Conservation (phyloP, 2,888 invertebrate species). For the Strigamia crassipes region DNA sequence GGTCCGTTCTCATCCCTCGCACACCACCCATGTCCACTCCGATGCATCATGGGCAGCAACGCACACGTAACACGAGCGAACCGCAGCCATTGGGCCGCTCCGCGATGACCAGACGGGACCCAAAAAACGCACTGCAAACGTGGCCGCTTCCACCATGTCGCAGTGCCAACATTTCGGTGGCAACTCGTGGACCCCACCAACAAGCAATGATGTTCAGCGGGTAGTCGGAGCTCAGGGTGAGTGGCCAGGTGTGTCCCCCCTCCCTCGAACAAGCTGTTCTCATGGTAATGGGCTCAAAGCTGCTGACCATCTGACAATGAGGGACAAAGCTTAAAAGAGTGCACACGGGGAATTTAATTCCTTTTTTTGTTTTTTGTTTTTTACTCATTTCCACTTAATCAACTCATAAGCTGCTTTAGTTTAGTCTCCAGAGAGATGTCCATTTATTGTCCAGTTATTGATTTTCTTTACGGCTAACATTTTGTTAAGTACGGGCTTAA, state of each 20-base stretch:
- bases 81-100: conserved; percentile 15
- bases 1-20: conserved; percentile 4
- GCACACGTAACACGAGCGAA: conserved; percentile 25
- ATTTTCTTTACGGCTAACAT: background rate
- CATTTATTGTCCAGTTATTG: background rate
- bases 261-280: conserved; percentile 4
- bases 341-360: background rate
- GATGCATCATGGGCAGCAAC: conserved; percentile 36
- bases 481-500: background rate
- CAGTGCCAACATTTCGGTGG: background rate
- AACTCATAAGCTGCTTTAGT: background rate
- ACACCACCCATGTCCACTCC: conserved; percentile 38
- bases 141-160: background rate
- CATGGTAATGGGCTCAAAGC: conserved; percentile 11
- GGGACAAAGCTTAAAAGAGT: background rate
- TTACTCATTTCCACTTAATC: conserved; percentile 7
- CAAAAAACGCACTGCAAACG: background rate
- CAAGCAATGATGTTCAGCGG: background rate
- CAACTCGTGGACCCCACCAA: background rate
- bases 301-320: conserved; percentile 31
- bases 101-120: conserved; percentile 10
- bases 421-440: background rate
- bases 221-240: conserved; percentile 24
- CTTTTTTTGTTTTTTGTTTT: conserved; percentile 13
- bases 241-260: conserved; percentile 32